Evolutionary conservation across 2,888 invertebrate species (phyloP).

Genomic region (Erebia aethiops): DNA sequence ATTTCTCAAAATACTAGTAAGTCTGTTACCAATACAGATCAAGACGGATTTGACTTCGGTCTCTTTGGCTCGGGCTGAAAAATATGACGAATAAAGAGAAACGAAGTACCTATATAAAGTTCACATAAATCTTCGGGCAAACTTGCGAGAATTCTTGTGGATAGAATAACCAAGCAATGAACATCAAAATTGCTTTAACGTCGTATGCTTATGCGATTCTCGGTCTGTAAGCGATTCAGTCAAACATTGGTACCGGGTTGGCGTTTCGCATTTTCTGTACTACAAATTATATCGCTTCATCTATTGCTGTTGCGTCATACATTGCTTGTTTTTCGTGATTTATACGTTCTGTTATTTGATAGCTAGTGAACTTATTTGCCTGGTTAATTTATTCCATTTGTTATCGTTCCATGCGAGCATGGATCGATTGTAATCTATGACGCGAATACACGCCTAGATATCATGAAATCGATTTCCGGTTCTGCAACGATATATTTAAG

Average conservation of each 20-base stretch:
- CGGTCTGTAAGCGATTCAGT: neutral
- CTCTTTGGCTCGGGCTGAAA: no score
- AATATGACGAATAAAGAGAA: no score
- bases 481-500: neutral
- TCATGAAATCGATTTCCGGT: neutral
- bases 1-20: no score
- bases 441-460: neutral
- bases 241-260: slow-evolving; percentile 21
- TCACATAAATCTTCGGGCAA: no score
- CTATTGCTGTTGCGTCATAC: slow-evolving; percentile 37
- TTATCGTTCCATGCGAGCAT: slow-evolving; percentile 10
- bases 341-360: slow-evolving; percentile 16
- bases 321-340: slow-evolving; percentile 36
- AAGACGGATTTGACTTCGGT: no score
- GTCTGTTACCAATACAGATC: no score
- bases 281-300: slow-evolving; percentile 41
- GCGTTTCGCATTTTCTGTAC: slow-evolving; percentile 36
- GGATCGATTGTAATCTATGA: neutral
- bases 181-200: neutral
- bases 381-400: slow-evolving; percentile 20
- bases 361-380: slow-evolving; percentile 19
- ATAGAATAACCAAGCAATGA: slow-evolving; percentile 8
- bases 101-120: no score
- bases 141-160: no score
- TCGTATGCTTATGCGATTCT: neutral